These are phyloP conservation scores for Fregetta grallaria DNA, from an alignment of 2,113 vertebrate genomes.

Conservation along the genomic window DNA sequence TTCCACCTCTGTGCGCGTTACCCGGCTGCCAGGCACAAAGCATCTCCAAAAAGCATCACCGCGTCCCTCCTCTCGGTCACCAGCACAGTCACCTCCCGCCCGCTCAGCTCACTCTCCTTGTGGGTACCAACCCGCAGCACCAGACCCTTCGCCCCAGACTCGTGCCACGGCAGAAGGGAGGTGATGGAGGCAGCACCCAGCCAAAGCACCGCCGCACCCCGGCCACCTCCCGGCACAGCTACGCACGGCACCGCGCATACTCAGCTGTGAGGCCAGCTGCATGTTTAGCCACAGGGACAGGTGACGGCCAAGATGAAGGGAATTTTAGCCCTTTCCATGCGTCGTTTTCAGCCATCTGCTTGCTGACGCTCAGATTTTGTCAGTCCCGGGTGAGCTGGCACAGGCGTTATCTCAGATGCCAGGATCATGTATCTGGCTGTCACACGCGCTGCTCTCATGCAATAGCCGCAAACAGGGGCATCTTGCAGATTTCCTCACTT, in stretches of 20 bases:
- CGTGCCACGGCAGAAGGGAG: rapidly evolving
- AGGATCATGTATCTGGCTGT: neutral
- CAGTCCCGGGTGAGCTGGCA: slow-evolving; percentile 35
- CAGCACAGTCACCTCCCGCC: neutral
- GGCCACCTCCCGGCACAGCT: neutral
- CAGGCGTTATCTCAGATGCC: slow-evolving; percentile 23
- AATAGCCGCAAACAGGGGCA: neutral
- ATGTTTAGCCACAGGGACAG: slow-evolving; percentile 1
- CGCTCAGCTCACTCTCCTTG: neutral
- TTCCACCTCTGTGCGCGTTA: neutral
- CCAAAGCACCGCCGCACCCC: neutral
- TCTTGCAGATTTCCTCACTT: neutral
- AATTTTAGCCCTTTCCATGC: neutral
- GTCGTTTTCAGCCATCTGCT: slow-evolving; percentile 37
- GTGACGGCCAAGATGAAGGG: neutral
- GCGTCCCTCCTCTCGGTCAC: rapidly evolving
- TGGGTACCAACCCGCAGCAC: neutral
- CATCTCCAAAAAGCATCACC: neutral
- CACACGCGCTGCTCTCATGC: neutral
- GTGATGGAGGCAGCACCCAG: neutral
- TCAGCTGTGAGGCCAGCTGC: slow-evolving; percentile 19
- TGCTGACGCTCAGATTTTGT: neutral
- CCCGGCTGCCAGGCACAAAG: neutral
- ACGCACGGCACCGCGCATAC: neutral
- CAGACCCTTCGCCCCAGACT: neutral